A percentile compares a stretch with the other conserved stretches of the same genome.
These are phyloP conservation scores for Vanessa atalanta DNA, from an alignment of 1,140 invertebrate genomes.

Conservation along the genomic window DNA sequence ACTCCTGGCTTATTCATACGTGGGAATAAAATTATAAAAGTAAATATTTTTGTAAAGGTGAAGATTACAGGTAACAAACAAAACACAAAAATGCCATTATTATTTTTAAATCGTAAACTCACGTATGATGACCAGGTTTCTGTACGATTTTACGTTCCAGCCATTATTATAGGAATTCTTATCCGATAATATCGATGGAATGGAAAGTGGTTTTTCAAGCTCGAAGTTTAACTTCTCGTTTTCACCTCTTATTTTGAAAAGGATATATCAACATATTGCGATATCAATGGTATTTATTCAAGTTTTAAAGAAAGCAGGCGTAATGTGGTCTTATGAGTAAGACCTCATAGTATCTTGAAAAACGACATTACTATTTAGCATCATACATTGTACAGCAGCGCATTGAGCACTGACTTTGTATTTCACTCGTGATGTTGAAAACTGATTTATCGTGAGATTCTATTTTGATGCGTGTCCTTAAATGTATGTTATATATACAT, in stretches of 20 bases:
- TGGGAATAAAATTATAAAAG: no score
- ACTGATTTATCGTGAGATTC: no score
- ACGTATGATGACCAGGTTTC: not conserved
- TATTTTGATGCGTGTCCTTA: no score
- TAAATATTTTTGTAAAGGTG: no score
- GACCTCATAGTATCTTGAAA: not conserved
- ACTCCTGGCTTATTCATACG: no score
- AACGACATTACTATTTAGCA: not conserved
- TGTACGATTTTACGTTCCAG: not conserved
- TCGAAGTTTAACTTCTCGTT: conserved; percentile 21
- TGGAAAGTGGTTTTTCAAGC: conserved; percentile 41
- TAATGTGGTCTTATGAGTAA: not conserved
- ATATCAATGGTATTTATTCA: conserved; percentile 17
- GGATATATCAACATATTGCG: conserved; percentile 16
- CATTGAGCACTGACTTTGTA: no score
- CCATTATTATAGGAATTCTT: not conserved
- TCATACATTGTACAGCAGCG: not conserved
- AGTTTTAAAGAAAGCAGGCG: conserved; percentile 11
- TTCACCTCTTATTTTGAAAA: conserved; percentile 32
- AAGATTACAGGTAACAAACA: no score
- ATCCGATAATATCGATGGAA: conserved; percentile 12
- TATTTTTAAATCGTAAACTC: no score
- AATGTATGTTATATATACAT: no score
- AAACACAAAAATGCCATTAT: no score
- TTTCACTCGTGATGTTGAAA: no score